Conservation (phyloP, 2,113 vertebrate genomes). For the Spilogale gracilis region DNA sequence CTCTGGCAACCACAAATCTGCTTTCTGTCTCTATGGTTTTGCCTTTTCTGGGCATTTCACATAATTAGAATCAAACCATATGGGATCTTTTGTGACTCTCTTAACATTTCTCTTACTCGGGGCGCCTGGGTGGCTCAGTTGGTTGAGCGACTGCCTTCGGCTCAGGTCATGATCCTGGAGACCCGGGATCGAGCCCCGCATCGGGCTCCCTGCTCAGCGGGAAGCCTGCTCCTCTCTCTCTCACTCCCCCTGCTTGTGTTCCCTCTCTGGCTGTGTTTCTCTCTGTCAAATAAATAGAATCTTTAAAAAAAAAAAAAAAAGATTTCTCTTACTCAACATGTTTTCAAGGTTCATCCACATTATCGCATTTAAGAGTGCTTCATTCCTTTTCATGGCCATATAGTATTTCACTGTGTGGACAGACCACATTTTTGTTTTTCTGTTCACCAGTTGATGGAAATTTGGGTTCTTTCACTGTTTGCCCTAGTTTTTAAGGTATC, state of each 20-base stretch:
- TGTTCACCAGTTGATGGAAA: not conserved
- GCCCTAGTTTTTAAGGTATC: not conserved
- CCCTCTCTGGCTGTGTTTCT: too few relatives aligned
- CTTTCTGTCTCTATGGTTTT: not conserved
- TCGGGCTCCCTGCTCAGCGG: too few relatives aligned
- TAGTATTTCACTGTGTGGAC: not conserved
- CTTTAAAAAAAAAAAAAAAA: too few relatives aligned
- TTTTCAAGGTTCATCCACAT: not conserved
- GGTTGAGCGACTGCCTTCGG: too few relatives aligned
- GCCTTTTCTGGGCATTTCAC: not conserved
- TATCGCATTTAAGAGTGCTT: accelerated
- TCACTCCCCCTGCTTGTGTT: too few relatives aligned
- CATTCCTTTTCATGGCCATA: not conserved
- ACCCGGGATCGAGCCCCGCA: too few relatives aligned
- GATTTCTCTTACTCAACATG: not conserved
- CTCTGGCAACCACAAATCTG: not conserved
- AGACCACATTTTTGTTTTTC: not conserved
- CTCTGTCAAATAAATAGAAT: too few relatives aligned
- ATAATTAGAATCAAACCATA: too few relatives aligned
- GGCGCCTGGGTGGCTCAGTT: too few relatives aligned
- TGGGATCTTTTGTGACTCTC: not conserved
- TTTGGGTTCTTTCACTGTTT: not conserved
- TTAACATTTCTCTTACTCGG: too few relatives aligned
- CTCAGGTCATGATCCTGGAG: too few relatives aligned
- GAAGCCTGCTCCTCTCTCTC: too few relatives aligned